phyloP scores from a whole-genome alignment of 1,140 invertebrate species.

The Drosophila funebris region DNA sequence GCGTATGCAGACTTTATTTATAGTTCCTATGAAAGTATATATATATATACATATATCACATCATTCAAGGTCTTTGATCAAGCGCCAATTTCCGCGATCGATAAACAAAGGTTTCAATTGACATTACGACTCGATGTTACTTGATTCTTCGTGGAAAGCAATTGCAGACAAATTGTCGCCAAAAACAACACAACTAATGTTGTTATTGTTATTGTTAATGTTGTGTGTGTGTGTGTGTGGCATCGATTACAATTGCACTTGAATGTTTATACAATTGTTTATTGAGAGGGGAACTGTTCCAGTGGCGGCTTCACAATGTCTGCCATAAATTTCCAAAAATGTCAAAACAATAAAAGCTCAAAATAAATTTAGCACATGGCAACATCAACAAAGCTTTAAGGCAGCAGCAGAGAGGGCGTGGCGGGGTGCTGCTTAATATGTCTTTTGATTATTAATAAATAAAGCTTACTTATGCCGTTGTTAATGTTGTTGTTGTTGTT shows the following conservation, averaged over 20 bases:
- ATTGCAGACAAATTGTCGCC: conserved; percentile 71
- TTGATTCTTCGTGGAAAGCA: conserved; percentile 3
- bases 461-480: conserved; percentile 53
- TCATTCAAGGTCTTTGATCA: conserved; percentile 40
- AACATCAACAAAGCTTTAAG: conserved; percentile 13
- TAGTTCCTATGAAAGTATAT: not conserved
- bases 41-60: not conserved
- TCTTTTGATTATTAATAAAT: conserved; percentile 79
- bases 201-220: conserved; percentile 1
- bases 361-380: conserved; percentile 40
- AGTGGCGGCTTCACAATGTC: conserved; percentile 52
- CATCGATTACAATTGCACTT: conserved; percentile 70
- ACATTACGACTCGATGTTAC: not conserved
- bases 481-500: conserved; percentile 33
- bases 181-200: conserved; percentile 35
- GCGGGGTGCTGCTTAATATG: conserved; percentile 50
- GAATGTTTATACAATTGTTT: conserved; percentile 48
- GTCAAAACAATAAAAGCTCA: conserved; percentile 56
- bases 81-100: conserved; percentile 17
- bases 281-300: conserved; percentile 8
- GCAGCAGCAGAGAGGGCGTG: not conserved
- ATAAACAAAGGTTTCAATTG: conserved; percentile 51
- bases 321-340: conserved; percentile 64
- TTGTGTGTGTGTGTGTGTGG: conserved; percentile 11
- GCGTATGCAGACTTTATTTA: conserved; percentile 33